Conservation (phyloP, 2,113 vertebrate species). For the Hypomesus transpacificus region DNA sequence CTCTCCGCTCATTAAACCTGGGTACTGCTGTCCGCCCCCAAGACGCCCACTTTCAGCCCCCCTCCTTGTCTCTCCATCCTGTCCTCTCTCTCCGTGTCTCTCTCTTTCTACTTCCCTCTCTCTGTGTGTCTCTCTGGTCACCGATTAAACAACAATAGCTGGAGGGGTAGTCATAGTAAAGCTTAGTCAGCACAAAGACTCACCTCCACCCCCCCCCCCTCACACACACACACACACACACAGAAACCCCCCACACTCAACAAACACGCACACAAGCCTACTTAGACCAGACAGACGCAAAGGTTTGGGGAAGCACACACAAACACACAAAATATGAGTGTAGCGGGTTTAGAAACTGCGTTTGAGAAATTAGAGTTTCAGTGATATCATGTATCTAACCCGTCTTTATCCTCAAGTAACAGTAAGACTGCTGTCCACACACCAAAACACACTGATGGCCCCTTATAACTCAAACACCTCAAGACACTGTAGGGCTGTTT, state of each 20-base stretch:
- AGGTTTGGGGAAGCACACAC: neutral
- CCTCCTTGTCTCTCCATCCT: conserved; percentile 35
- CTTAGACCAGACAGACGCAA: neutral
- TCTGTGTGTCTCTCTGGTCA: conserved; percentile 14
- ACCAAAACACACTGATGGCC: neutral
- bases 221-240: neutral
- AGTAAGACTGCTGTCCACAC: conserved; percentile 8
- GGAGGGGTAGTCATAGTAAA: conserved; percentile 23
- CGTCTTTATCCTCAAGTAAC: too few relatives aligned
- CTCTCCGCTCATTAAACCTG: conserved; percentile 54
- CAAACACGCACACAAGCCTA: neutral
- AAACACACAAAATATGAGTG: neutral
- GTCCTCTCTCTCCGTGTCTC: conserved; percentile 15
- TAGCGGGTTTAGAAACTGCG: neutral
- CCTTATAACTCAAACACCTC: conserved; percentile 43
- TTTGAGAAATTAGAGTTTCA: too few relatives aligned
- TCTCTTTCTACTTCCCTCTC: neutral
- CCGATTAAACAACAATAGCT: conserved; percentile 30
- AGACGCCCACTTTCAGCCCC: neutral
- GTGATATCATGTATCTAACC: too few relatives aligned
- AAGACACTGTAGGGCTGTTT: too few relatives aligned
- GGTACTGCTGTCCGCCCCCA: neutral
- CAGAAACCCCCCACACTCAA: neutral
- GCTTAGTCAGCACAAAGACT: conserved; percentile 21
- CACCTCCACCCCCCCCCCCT: neutral